phyloP scores from a whole-genome alignment of 2,797 vertebrate genomes.

The Peromyscus melanophrys region DNA sequence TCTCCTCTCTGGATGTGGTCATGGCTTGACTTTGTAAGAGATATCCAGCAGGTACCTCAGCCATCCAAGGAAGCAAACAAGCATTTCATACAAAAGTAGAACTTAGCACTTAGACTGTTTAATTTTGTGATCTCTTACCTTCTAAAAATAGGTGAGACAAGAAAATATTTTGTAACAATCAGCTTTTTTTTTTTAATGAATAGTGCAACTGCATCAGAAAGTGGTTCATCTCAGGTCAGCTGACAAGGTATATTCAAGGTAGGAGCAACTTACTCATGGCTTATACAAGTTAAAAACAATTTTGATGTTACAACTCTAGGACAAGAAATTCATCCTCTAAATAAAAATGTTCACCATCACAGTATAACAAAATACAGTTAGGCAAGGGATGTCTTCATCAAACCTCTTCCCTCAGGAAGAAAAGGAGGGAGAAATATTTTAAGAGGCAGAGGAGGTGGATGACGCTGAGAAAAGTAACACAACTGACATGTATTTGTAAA shows the following conservation, averaged over 20 bases:
- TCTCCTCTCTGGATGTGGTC: too few species aligned
- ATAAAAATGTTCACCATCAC: background rate
- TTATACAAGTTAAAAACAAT: background rate
- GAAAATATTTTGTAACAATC: background rate
- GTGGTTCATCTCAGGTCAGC: background rate
- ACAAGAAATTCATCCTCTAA: background rate
- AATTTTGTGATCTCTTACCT: background rate
- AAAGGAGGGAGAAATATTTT: background rate
- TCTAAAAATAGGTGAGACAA: background rate
- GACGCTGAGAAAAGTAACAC: background rate
- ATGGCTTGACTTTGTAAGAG: background rate
- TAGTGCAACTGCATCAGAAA: background rate
- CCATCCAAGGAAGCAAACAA: background rate
- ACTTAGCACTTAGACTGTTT: background rate
- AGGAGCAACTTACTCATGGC: background rate
- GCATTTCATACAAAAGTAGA: background rate
- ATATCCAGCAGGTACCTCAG: background rate
- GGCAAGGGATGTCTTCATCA: background rate
- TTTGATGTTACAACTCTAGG: background rate
- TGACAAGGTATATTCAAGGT: background rate
- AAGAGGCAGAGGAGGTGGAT: background rate
- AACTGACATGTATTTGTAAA: background rate
- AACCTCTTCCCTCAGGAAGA: background rate
- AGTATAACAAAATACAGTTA: background rate
- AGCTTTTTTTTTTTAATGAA: background rate